These are phyloP conservation scores for Therioaphis trifolii DNA, from an alignment of 2,888 invertebrate species.

Conservation along the genomic window DNA sequence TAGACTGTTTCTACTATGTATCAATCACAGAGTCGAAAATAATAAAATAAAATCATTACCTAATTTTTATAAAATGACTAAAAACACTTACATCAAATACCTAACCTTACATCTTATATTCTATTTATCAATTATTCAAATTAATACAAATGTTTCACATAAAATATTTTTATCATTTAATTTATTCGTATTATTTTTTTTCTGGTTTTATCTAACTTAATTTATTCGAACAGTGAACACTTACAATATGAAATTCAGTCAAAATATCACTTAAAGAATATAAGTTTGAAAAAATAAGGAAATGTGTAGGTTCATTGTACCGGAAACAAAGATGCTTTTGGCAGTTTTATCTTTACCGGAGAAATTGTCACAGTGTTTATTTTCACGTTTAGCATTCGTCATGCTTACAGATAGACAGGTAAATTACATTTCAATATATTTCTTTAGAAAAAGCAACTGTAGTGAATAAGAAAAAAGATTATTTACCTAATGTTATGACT, in stretches of 20 bases:
- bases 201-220: no score
- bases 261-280: slow-evolving; percentile 13
- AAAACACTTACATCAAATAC: no score
- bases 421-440: slow-evolving; percentile 3
- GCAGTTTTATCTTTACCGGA: slow-evolving; percentile 9
- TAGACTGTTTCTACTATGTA: no score
- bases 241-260: neutral
- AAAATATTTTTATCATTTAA: no score
- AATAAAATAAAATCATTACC: no score
- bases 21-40: no score
- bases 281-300: neutral
- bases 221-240: no score
- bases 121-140: no score
- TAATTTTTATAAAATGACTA: no score
- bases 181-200: no score
- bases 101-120: no score
- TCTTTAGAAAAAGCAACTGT: neutral
- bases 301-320: slow-evolving; percentile 15
- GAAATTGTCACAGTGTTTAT: slow-evolving; percentile 34
- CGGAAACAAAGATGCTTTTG: slow-evolving; percentile 35
- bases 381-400: slow-evolving; percentile 49
- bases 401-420: slow-evolving; percentile 10
- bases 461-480: neutral
- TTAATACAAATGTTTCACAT: no score
- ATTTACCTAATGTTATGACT: neutral